These are phyloP conservation scores for Nymphalis io DNA, from an alignment of 1,140 invertebrate genomes.

Conservation along the genomic window DNA sequence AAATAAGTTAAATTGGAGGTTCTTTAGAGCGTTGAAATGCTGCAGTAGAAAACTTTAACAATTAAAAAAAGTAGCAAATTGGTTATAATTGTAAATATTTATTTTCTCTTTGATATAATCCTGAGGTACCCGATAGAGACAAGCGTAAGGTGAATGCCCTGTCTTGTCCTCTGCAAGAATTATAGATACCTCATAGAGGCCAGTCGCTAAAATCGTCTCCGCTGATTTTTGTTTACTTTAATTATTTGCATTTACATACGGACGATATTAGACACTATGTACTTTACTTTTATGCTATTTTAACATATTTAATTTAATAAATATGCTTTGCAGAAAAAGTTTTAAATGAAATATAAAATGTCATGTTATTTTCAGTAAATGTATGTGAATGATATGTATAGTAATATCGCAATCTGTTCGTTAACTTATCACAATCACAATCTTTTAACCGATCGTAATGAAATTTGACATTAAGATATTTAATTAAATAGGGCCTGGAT, in stretches of 20 bases:
- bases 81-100: neutral
- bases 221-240: constrained; percentile 23
- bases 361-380: too few relatives aligned
- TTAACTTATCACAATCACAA: too few relatives aligned
- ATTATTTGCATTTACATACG: constrained; percentile 5
- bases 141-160: constrained; percentile 60
- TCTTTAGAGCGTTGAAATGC: too few relatives aligned
- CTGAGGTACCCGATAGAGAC: neutral
- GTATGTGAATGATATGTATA: too few relatives aligned
- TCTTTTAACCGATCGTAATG: too few relatives aligned
- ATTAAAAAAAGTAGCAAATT: neutral
- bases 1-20: too few relatives aligned
- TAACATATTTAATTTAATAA: neutral
- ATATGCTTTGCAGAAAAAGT: neutral
- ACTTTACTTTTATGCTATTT: neutral
- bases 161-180: constrained; percentile 53
- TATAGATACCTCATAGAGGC: constrained; percentile 22
- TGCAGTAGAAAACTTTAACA: too few relatives aligned
- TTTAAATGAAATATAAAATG: too few relatives aligned
- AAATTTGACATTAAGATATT: too few relatives aligned
- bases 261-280: constrained; percentile 5
- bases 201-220: constrained; percentile 20
- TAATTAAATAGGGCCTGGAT: too few relatives aligned
- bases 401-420: too few relatives aligned
- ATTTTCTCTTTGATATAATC: neutral